A percentile compares a stretch with the other conserved stretches of the same genome.
Evolutionary conservation across 2,113 vertebrate species (phyloP).

Genomic region (Esox niger): DNA sequence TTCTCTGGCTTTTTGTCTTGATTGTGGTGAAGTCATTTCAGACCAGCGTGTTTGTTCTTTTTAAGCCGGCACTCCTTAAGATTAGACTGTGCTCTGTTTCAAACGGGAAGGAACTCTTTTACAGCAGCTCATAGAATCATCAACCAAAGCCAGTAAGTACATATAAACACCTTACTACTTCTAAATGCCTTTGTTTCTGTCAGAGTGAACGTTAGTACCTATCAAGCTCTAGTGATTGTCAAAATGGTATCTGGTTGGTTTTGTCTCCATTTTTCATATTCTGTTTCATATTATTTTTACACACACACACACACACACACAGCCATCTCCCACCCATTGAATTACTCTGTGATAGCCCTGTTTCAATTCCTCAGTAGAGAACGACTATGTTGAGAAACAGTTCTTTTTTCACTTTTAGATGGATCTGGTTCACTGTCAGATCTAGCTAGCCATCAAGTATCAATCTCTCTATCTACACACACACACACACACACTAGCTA

Average conservation of each 20-base stretch:
- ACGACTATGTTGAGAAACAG: no score
- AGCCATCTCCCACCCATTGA: neutral
- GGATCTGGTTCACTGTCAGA: constrained; percentile 19
- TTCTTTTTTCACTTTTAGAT: neutral
- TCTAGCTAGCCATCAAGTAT: constrained; percentile 24
- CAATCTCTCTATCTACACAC: constrained; percentile 7
- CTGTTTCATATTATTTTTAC: constrained; percentile 12
- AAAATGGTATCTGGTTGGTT: constrained; percentile 9
- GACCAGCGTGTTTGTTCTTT: constrained; percentile 36
- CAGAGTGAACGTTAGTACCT: neutral
- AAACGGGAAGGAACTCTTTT: constrained; percentile 29
- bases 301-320: constrained; percentile 8
- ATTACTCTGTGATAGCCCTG: no score
- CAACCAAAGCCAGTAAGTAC: constrained; percentile 49
- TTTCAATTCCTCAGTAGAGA: no score
- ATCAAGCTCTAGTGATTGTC: neutral
- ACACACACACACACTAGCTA: neutral
- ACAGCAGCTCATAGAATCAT: constrained; percentile 16
- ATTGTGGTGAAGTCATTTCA: constrained; percentile 56
- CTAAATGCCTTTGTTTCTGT: neutral
- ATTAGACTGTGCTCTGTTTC: constrained; percentile 32
- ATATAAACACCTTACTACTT: neutral
- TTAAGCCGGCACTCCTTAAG: constrained; percentile 34
- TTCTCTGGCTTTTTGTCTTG: constrained; percentile 36
- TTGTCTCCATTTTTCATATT: neutral